These are phyloP conservation scores for Cydia strobilella DNA, from an alignment of 1,140 invertebrate genomes.

Conservation along the genomic window DNA sequence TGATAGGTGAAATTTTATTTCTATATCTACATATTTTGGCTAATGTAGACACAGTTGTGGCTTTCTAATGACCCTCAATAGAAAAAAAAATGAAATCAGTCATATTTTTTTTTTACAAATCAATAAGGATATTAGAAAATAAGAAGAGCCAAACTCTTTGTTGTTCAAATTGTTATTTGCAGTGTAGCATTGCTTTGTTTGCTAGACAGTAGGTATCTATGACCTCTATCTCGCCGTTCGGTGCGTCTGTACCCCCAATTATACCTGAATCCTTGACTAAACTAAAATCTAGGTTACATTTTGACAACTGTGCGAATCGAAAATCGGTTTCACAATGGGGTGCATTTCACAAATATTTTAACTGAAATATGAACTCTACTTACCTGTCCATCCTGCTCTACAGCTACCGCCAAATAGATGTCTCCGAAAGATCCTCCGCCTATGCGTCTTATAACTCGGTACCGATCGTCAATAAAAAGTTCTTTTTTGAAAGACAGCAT, in stretches of 20 bases:
- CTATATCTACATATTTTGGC: not conserved
- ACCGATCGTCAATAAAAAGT: constrained; percentile 89
- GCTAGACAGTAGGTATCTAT: constrained; percentile 14
- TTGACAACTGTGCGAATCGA: constrained; percentile 28
- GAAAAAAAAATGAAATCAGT: not conserved
- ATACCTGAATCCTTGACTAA: constrained; percentile 26
- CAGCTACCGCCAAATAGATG: constrained; percentile 98
- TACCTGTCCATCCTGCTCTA: constrained; percentile 97
- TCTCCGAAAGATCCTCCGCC: constrained; percentile 99
- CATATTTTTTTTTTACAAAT: not conserved
- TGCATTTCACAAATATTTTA: constrained; percentile 22
- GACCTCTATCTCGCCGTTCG: constrained; percentile 1
- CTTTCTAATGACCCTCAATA: not conserved
- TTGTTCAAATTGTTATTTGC: not conserved
- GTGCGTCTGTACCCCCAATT: constrained; percentile 11
- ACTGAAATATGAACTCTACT: constrained; percentile 36
- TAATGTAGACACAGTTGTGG: not conserved
- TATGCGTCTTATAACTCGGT: constrained; percentile 97
- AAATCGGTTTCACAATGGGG: constrained; percentile 5
- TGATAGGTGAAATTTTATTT: no score
- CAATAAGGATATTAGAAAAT: not conserved
- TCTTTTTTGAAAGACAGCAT: constrained; percentile 47
- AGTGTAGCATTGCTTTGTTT: constrained; percentile 4
- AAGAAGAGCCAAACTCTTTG: not conserved
- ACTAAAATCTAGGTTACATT: constrained; percentile 30